Conservation (phyloP, 2,797 vertebrate species). For the Coranthus polyacanthus region DNA sequence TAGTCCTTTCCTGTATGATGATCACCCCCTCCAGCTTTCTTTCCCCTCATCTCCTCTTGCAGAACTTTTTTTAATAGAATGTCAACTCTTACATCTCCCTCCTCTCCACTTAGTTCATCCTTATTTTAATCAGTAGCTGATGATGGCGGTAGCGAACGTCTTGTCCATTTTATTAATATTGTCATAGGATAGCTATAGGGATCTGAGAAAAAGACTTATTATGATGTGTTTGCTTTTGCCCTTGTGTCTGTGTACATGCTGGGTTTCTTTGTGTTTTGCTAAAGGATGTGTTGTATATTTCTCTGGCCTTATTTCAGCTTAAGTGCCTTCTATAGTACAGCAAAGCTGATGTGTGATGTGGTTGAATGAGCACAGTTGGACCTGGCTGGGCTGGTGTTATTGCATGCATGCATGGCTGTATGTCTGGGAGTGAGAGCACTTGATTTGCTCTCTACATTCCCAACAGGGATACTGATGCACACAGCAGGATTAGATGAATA, state of each 20-base stretch:
- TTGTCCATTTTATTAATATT: conserved; percentile 24
- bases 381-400: conserved; percentile 34
- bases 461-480: conserved; percentile 62
- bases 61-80: conserved; percentile 62
- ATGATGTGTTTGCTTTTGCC: not conserved
- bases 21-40: conserved; percentile 54
- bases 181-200: conserved; percentile 8
- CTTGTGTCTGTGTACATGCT: conserved; percentile 12
- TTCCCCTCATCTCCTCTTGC: conserved; percentile 46
- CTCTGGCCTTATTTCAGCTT: not conserved
- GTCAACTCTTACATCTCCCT: conserved; percentile 52
- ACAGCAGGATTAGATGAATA: conserved; percentile 71
- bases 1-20: conserved; percentile 56
- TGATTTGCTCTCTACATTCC: conserved; percentile 58
- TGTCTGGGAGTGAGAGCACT: conserved; percentile 38
- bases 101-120: conserved; percentile 42
- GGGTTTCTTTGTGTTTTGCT: not conserved
- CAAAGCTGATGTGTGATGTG: conserved; percentile 18
- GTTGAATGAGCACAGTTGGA: conserved; percentile 43
- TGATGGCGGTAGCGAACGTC: conserved; percentile 6
- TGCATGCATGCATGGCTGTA: conserved; percentile 40
- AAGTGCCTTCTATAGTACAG: conserved; percentile 3
- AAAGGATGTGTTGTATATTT: not conserved
- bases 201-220: not conserved
- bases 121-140: conserved; percentile 49